Evolutionary conservation across 2,888 invertebrate species (phyloP).

Genomic region (Eledone cirrhosa): DNA sequence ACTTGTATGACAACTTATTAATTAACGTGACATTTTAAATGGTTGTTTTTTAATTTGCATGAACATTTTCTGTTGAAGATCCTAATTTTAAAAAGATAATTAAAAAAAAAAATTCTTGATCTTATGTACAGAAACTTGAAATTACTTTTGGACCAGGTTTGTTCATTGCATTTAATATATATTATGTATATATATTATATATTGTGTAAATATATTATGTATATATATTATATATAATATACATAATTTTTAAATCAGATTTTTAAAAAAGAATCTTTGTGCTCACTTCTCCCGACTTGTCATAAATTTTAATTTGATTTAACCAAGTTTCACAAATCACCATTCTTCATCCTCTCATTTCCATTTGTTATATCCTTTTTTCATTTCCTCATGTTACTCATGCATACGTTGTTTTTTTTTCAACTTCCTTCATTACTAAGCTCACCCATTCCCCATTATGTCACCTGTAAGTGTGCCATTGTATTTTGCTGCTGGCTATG

Average conservation of each 20-base stretch:
- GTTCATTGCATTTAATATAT: no score
- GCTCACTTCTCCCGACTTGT: slow-evolving; percentile 9
- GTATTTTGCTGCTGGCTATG: background rate
- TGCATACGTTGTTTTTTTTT: background rate
- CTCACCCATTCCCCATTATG: background rate
- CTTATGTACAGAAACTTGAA: no score
- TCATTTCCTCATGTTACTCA: background rate
- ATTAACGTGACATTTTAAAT: background rate
- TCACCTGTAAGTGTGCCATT: background rate
- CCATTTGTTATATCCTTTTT: slow-evolving; percentile 1
- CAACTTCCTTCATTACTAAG: background rate
- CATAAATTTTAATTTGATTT: slow-evolving; percentile 9
- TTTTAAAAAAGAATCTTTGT: background rate
- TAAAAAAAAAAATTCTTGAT: no score
- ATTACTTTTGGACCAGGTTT: no score
- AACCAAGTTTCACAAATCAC: background rate
- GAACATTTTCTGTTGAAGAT: background rate
- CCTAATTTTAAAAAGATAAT: no score
- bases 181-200: no score
- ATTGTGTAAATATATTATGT: no score
- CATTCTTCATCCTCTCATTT: background rate
- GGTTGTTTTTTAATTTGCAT: background rate
- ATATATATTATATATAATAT: no score
- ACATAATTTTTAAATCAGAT: no score
- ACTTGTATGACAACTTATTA: no score